Conservation (phyloP, 2,113 vertebrate species). For the Columbina picui region DNA sequence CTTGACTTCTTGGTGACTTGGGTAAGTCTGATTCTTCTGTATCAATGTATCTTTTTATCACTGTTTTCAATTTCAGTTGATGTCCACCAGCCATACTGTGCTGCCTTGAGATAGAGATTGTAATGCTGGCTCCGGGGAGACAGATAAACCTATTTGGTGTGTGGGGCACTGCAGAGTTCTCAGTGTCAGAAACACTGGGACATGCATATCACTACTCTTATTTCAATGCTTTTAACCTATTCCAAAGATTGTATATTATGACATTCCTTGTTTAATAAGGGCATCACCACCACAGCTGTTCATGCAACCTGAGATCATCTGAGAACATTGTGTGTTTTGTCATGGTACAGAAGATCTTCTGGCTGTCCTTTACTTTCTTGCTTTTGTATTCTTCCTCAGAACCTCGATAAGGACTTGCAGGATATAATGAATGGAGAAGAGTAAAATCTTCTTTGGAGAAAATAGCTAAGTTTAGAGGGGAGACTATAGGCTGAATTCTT, state of each 20-base stretch:
- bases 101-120: not conserved
- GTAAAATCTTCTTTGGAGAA: not conserved
- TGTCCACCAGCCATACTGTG: fast-evolving
- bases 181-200: not conserved
- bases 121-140: not conserved
- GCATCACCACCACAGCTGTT: not conserved
- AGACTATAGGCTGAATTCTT: not conserved
- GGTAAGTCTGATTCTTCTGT: slow-evolving; percentile 23
- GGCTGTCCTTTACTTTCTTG: not conserved
- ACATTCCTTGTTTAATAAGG: not conserved
- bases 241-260: not conserved
- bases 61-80: not conserved
- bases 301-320: not conserved
- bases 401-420: not conserved
- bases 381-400: not conserved
- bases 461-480: not conserved
- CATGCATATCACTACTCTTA: not conserved
- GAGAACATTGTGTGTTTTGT: not conserved
- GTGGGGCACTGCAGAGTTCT: fast-evolving
- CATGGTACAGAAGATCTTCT: not conserved
- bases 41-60: fast-evolving
- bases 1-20: not conserved
- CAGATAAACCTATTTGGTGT: fast-evolving
- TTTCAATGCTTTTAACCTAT: not conserved
- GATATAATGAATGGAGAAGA: not conserved